Percentiles rank a stretch among this genome's conserved stretches.
Conservation (phyloP, 2,888 invertebrate genomes). For the Temnothorax rugatulus region DNA sequence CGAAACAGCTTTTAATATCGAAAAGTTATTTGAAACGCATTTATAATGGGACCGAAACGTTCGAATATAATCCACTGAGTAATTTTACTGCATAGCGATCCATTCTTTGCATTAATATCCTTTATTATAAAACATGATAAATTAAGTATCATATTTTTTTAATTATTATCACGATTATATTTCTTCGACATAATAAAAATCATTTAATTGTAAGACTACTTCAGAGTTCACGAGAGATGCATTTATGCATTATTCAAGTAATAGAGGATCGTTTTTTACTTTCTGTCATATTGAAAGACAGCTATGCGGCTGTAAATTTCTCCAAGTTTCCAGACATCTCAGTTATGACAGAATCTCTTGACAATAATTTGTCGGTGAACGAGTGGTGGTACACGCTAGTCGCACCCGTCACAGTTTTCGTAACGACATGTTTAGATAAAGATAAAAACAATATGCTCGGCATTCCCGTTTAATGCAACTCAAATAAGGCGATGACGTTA, state of each 20-base stretch:
- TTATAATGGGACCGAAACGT: neutral
- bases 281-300: slow-evolving; percentile 25
- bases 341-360: slow-evolving; percentile 38
- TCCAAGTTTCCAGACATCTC: slow-evolving; percentile 8
- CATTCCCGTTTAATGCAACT: slow-evolving; percentile 50
- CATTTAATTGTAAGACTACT: neutral
- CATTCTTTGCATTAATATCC: neutral
- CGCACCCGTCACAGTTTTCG: slow-evolving; percentile 16
- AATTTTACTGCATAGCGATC: neutral
- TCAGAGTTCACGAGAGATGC: neutral
- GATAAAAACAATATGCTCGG: slow-evolving; percentile 44
- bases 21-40: slow-evolving; percentile 16
- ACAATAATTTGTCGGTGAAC: slow-evolving; percentile 36
- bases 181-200: neutral
- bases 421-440: slow-evolving; percentile 49
- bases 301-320: slow-evolving; percentile 31
- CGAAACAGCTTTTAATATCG: slow-evolving; percentile 1
- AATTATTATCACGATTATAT: neutral
- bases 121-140: neutral
- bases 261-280: slow-evolving; percentile 18
- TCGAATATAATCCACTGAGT: neutral
- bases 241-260: slow-evolving; percentile 8
- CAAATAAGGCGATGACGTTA: slow-evolving; percentile 44
- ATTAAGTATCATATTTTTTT: neutral
- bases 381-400: neutral